These are phyloP conservation scores for Drosophila varians DNA, from an alignment of 1,140 invertebrate species.

Conservation along the genomic window DNA sequence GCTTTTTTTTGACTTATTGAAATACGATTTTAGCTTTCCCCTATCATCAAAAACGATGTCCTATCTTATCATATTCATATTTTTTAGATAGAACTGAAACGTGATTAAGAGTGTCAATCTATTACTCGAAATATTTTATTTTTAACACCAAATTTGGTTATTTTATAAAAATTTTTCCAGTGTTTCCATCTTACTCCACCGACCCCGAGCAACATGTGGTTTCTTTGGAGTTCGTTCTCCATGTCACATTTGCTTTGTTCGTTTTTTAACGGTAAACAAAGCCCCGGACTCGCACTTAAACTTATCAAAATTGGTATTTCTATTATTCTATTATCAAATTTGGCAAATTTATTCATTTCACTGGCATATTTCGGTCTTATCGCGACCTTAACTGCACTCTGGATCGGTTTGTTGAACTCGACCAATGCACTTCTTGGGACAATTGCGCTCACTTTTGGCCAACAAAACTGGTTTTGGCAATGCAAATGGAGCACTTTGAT, in stretches of 20 bases:
- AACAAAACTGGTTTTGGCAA: conserved; percentile 59
- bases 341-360: conserved; percentile 6
- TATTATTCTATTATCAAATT: conserved; percentile 18
- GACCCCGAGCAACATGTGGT: conserved; percentile 68
- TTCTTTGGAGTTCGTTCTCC: conserved; percentile 24
- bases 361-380: conserved; percentile 25
- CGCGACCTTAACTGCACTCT: conserved; percentile 20
- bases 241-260: conserved; percentile 13
- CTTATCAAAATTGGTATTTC: conserved; percentile 49
- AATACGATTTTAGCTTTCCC: too few relatives aligned
- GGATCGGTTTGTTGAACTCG: conserved; percentile 68
- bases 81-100: neutral
- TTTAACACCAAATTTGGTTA: neutral
- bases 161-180: conserved; percentile 3
- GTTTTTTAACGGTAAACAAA: conserved; percentile 66
- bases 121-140: neutral
- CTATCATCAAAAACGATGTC: neutral
- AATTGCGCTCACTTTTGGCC: conserved; percentile 51
- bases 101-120: too few relatives aligned
- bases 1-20: too few relatives aligned
- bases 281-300: conserved; percentile 58
- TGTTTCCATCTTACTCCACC: conserved; percentile 1
- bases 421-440: conserved; percentile 49
- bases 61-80: neutral
- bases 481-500: conserved; percentile 47